Evolutionary conservation across 2,113 vertebrate genomes (phyloP), one percentile per base, ranked within the genome.

Genomic region (Acrocephalus kingi): DNA sequence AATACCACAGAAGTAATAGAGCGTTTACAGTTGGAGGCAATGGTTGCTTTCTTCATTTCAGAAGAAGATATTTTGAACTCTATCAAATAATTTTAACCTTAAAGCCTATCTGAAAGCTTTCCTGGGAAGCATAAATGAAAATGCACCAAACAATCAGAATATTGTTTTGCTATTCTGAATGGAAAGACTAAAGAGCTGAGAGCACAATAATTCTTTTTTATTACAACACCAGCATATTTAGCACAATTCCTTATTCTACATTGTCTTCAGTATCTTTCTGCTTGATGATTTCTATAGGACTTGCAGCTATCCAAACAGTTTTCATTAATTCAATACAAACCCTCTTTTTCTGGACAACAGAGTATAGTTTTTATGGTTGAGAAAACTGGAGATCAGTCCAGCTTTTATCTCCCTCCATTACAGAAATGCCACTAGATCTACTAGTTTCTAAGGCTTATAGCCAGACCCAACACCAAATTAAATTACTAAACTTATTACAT

Each of bases 1-100:
- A 94, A 94, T 93, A 96, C 82, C 87, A 56, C 64, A 67, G 93
- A 83, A 84, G 90, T 83, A 97, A 91, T 74, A 96, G 91, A 95
- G 87, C 30, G 1, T 96, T 96, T 94, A 94, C 64, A 92, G 94
- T 92, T 93, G 48, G 72, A 95, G 82, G 93, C 84, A 88, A 74
- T 61, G 75, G 43, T 58, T 96, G 27, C 55, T 90, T 91, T 82
- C 82, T 66, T 83, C 43, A 69, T 58, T 93, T 93, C 87, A 87
- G 82, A 89, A 89, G 24, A 77, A 89, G 45, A 54, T 67, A 74
- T 63, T 85, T 79, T 83, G 84, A 84, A 87, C 46, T 84, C 45
- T 37, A n/a, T 39, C 23, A 84, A 77, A 80, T 35, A 59, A 89
- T 92, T 93, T 86, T 63, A 84, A 88, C 33, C 37, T 46, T 67